Conservation (phyloP, 2,113 vertebrate species). For the Triplophysa siluroides region DNA sequence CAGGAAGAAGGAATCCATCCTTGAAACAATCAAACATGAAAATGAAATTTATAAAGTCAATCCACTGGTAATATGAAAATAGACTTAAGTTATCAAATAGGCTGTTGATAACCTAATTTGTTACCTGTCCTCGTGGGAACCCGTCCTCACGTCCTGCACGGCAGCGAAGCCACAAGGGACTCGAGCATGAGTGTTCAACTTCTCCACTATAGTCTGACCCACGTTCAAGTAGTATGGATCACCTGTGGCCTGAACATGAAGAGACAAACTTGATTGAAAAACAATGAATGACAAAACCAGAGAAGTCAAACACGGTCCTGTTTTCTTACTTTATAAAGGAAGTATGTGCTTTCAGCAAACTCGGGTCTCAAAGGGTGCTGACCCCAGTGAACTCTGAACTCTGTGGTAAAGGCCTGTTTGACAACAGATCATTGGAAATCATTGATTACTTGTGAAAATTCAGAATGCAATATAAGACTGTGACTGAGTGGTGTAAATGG, state of each 20-base stretch:
- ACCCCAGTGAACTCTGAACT: constrained; percentile 98
- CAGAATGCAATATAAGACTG: neutral
- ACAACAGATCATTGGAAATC: constrained; percentile 4
- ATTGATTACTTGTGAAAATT: neutral
- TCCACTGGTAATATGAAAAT: too few species aligned
- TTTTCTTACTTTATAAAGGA: constrained; percentile 88
- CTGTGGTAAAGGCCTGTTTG: constrained; percentile 94
- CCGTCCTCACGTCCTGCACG: constrained; percentile 96
- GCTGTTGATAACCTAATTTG: neutral
- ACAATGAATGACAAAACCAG: neutral
- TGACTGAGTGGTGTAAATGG: neutral
- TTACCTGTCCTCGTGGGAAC: constrained; percentile 97
- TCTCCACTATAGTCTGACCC: constrained; percentile 95
- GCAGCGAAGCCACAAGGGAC: constrained; percentile 98
- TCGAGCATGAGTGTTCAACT: constrained; percentile 95
- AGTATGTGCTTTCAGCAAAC: constrained; percentile 99
- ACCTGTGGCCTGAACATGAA: constrained; percentile 83
- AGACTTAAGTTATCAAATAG: neutral
- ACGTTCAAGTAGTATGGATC: constrained; percentile 98
- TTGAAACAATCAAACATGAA: constrained; percentile 56
- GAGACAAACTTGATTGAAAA: neutral
- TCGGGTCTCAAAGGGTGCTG: constrained; percentile 96
- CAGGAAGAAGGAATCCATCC: constrained; percentile 99
- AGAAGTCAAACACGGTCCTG: neutral
- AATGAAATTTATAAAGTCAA: neutral